Percentiles rank a stretch among this genome's conserved stretches.
Evolutionary conservation across 2,113 vertebrate species (phyloP).

Genomic region (Nipponia nippon): DNA sequence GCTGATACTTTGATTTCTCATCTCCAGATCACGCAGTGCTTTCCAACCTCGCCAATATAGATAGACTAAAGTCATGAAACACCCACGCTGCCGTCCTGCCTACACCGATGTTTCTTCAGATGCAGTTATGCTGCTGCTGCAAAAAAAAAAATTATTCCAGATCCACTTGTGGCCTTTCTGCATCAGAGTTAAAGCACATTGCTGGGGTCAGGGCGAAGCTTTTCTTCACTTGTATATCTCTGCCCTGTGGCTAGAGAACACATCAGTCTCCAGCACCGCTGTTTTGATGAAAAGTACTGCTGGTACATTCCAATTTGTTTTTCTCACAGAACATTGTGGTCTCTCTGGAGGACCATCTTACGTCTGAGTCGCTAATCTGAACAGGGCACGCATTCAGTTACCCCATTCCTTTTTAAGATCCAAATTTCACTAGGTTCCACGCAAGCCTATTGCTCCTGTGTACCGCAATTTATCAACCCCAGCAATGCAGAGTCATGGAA

Average conservation of each 20-base stretch:
- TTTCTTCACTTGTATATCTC: not conserved
- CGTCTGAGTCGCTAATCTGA: not conserved
- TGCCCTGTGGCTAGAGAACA: not conserved
- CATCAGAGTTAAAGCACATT: not conserved
- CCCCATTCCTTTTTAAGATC: not conserved
- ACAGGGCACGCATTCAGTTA: not conserved
- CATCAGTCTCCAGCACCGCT: not conserved
- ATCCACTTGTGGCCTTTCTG: too few species aligned
- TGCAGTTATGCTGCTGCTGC: not conserved
- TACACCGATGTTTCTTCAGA: not conserved
- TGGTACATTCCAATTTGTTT: not conserved
- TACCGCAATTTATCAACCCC: not conserved
- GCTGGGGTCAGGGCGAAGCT: not conserved
- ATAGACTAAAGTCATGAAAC: not conserved
- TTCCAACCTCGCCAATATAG: not conserved
- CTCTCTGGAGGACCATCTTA: not conserved
- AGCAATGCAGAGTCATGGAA: not conserved
- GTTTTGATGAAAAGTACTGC: not conserved
- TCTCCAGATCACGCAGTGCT: not conserved
- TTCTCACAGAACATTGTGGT: not conserved
- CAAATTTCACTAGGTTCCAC: not conserved
- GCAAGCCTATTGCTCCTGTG: not conserved
- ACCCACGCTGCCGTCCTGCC: not conserved
- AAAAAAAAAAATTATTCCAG: not conserved
- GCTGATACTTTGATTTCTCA: not conserved